These are phyloP conservation scores for Hemicentrotus pulcherrimus DNA, from an alignment of 35 echinoderm and acorn worm genomes.

Conservation along the genomic window DNA sequence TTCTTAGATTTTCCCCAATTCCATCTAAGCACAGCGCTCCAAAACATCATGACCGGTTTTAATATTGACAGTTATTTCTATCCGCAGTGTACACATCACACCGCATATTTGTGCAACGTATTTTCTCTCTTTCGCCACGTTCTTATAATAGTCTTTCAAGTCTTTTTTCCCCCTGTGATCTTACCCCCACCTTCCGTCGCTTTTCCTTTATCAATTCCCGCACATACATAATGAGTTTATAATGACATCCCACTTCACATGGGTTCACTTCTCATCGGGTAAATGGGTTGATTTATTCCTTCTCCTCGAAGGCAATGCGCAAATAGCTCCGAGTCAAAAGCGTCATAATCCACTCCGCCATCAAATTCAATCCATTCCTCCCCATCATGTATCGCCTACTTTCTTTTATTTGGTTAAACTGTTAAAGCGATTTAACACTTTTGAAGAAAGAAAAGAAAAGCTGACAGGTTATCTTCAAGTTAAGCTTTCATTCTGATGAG, in stretches of 20 bases:
- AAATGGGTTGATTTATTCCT: constrained; percentile 30
- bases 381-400: background rate
- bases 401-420: background rate
- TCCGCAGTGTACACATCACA: constrained; percentile 33
- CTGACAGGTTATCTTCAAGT: background rate
- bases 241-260: constrained; percentile 21
- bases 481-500: background rate
- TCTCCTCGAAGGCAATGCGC: background rate
- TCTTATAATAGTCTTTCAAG: background rate
- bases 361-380: background rate
- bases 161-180: background rate
- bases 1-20: background rate
- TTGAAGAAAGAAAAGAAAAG: background rate
- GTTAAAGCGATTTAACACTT: background rate
- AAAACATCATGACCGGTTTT: constrained; percentile 27
- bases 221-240: constrained; percentile 19
- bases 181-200: background rate
- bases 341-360: background rate
- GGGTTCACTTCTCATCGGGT: background rate
- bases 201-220: background rate
- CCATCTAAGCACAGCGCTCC: background rate
- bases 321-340: constrained; percentile 21
- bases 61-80: constrained; percentile 37
- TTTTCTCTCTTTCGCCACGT: background rate
- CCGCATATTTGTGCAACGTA: background rate